phyloP scores from a whole-genome alignment of 2,888 invertebrate genomes.

The Agrotis ipsilon region DNA sequence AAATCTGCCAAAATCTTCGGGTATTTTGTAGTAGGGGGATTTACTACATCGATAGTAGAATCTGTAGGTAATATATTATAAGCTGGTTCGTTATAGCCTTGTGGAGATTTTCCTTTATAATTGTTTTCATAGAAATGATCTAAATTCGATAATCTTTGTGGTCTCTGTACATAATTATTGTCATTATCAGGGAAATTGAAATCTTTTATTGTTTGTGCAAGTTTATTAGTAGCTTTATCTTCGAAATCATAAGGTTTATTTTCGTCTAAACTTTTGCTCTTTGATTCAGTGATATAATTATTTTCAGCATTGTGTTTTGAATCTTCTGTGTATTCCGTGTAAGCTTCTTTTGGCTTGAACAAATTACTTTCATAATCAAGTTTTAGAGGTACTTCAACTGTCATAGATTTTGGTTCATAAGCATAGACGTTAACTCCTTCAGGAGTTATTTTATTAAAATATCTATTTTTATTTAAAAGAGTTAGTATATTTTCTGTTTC shows the following conservation, averaged over 20 bases:
- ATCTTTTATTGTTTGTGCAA: background rate
- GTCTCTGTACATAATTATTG: background rate
- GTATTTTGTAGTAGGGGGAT: fast-evolving
- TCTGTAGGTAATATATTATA: background rate
- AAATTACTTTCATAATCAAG: background rate
- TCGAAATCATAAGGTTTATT: background rate
- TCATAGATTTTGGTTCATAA: background rate
- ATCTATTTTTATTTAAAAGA: background rate
- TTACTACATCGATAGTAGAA: background rate
- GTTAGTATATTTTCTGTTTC: background rate
- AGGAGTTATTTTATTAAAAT: background rate
- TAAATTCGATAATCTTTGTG: background rate
- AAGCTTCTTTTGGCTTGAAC: background rate
- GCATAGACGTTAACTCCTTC: background rate
- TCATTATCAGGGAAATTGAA: background rate
- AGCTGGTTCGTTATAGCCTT: background rate
- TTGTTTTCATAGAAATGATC: slow-evolving; percentile 26
- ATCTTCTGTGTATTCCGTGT: background rate
- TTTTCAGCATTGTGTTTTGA: background rate
- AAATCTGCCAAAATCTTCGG: background rate
- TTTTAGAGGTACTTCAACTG: background rate
- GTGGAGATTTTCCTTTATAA: background rate
- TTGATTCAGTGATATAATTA: background rate
- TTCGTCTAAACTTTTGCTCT: background rate
- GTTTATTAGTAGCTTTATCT: background rate